Evolutionary conservation across 1,140 invertebrate species (phyloP), one percentile per base, ranked within the genome.

Genomic region (Saccostrea echinata): DNA sequence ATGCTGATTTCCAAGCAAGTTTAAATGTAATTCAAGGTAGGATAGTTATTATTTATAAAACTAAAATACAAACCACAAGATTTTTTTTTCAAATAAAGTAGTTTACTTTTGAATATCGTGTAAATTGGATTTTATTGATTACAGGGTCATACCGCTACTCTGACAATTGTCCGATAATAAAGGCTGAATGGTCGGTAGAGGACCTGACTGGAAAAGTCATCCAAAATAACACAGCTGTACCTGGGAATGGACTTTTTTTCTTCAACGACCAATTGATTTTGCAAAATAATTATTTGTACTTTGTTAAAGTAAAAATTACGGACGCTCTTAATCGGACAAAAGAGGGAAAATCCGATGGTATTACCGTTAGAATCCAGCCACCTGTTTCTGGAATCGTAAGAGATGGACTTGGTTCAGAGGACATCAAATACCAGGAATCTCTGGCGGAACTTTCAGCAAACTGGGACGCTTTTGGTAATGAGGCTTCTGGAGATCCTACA

Each of bases 391-490:
- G 87, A 16, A 30, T 43, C 21, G 89, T 91, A 24, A 80, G 89
- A 30, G 91, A 92, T 84, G 90, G 91, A 1, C 33, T 86, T 12
- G 52, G 16, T 57, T 24, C n/a, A 13, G 83, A 84, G 13, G 91
- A 92, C 61, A 83, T 88, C 9, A 84, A 90, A 24, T 92, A 88
- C 64, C 91, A 92, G 61, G 55, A 90, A n/a, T 86, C 82, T 30
- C 82, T 85, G 11, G 68, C 76, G 43, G 80, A 83, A 51, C 80
- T 92, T 30, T 87, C 85, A 18, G 89, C 87, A 64, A 91, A 92
- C 61, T 92, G 91, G 91, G 88, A 90, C 80, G 24, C n/a, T 0
- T 92, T 92, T 87, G 90, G 91, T 16, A 43, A 88, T 35, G 6
- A 35, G 0, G 43, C 82, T 9, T 87, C 88, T 16, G 43, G 43